phyloP scores from a whole-genome alignment of 1,140 invertebrate species.

The Drosophila fuyamai region DNA sequence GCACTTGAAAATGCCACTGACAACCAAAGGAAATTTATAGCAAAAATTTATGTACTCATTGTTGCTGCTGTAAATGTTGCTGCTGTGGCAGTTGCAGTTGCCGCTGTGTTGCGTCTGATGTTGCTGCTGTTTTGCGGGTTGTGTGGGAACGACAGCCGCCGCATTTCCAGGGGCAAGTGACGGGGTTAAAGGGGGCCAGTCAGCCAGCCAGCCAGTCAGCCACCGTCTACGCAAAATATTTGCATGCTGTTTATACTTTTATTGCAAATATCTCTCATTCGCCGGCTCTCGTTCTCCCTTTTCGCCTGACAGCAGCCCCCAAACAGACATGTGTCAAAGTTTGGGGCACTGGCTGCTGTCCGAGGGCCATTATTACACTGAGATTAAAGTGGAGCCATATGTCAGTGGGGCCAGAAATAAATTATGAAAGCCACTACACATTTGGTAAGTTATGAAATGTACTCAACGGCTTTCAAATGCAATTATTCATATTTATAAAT shows the following conservation, averaged over 20 bases:
- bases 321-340: constrained; percentile 51
- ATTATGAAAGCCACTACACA: too few species aligned
- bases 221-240: constrained; percentile 70
- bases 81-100: constrained; percentile 31
- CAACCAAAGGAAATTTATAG: constrained; percentile 81
- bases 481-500: too few species aligned
- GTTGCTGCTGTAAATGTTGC: constrained; percentile 35
- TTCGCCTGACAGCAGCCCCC: constrained; percentile 16
- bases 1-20: constrained; percentile 80
- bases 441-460: too few species aligned
- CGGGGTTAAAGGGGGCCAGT: background rate
- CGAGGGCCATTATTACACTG: constrained; percentile 55
- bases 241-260: constrained; percentile 78
- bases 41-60: constrained; percentile 75
- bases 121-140: constrained; percentile 43
- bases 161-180: constrained; percentile 13
- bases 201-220: background rate
- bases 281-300: constrained; percentile 4
- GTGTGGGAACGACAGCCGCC: constrained; percentile 50
- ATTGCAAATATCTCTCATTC: constrained; percentile 76
- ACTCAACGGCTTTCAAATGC: too few species aligned
- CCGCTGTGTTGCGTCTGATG: constrained; percentile 33
- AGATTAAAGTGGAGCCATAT: constrained; percentile 15
- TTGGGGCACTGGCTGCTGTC: constrained; percentile 35
- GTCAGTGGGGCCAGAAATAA: background rate